phyloP scores from a whole-genome alignment of 2,888 invertebrate species.

The Ochlodes sylvanus region DNA sequence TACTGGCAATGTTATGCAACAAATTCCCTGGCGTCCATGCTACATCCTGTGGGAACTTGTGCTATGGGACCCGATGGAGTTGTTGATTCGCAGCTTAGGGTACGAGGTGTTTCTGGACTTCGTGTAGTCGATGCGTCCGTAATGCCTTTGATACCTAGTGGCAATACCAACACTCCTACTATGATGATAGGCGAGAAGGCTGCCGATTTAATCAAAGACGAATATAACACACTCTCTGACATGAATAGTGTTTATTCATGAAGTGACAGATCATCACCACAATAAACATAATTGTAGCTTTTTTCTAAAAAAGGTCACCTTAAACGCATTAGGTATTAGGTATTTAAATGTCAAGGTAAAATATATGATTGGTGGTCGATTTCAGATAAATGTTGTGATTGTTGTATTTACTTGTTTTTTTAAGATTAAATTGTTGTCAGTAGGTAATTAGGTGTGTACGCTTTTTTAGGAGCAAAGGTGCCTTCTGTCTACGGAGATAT shows the following conservation, averaged over 20 bases:
- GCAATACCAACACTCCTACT: constrained; percentile 69
- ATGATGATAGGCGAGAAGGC: constrained; percentile 79
- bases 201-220: constrained; percentile 72
- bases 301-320: not conserved
- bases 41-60: constrained; percentile 84
- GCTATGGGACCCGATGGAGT: constrained; percentile 69
- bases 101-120: constrained; percentile 60
- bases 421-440: no score
- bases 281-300: no score
- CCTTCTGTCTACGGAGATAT: no score
- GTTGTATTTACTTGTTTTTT: no score
- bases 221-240: constrained; percentile 43
- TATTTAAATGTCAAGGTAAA: no score
- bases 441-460: no score
- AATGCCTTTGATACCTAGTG: constrained; percentile 70
- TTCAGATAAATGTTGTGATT: no score
- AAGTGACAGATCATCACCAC: not conserved
- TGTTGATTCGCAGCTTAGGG: constrained; percentile 65
- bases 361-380: no score
- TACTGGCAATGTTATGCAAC: constrained; percentile 88
- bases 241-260: constrained; percentile 20
- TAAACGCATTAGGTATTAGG: no score
- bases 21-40: constrained; percentile 83
- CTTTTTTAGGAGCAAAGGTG: no score
- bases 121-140: constrained; percentile 72